Base-by-base conservation (phyloP, 2,113 vertebrate species). In the Oceanites oceanicus region DNA sequence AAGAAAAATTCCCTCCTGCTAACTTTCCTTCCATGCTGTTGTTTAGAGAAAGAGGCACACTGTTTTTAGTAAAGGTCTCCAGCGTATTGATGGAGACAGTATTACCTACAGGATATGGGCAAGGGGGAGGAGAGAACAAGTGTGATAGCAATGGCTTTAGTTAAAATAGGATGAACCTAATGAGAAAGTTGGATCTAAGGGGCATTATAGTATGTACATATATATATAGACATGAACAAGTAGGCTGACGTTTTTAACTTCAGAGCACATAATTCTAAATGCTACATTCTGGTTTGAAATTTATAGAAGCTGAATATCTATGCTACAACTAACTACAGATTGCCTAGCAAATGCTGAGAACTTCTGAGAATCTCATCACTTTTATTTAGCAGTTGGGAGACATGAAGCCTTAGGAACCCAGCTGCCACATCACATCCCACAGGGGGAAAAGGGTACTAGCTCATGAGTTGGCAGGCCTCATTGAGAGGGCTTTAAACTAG, bases 1-100 rank as follows among this genome's bases (percentile, higher is more conserved):
- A 8, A 49, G 18, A 86, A 89, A 91, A 96, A 59, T 20, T 79
- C 15, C 29, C 34, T 76, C 47, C 58, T 95, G 80, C 25, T 96
- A 85, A 88, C 66, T 95, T 92, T 71, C 11, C 73, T 97, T 95
- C 22, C 25, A 84, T 67, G 30, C 77, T 74, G 47, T 90, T 94
- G 82, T 95, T 90, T 81, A 90, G 90, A 92, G 59, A 82, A 95
- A 83, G 30, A 75, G 32, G n/a, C 80, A 90, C 77, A 62, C 29
- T 40, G n/a, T 70, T 84, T 92, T 97, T 72, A 94, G 55, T 68
- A 44, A 93, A 92, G 40, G 42, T 95, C 90, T 91, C 50, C 45
- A 67, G 55, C 15, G 11, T 90, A 71, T 62, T 76, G 86, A 73
- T 76, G 21, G 38, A 76, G 70, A n/a, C 59, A 47, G 9, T 53